Evolutionary conservation across 2,113 vertebrate genomes (phyloP), one percentile per base, ranked within the genome.

Genomic region (Coturnix japonica): DNA sequence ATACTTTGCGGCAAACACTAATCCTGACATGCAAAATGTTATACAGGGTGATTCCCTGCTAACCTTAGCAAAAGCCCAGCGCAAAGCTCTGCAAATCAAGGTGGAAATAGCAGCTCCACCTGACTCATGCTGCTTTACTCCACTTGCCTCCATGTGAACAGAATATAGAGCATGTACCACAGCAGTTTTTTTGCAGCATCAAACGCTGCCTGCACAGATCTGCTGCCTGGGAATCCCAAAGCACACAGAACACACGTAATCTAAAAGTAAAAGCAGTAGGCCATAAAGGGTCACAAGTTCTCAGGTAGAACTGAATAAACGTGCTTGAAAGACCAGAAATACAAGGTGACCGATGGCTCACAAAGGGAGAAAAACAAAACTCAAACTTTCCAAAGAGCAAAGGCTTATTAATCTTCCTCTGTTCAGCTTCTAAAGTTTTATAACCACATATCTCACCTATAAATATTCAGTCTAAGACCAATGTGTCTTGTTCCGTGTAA

Each of bases 401-500:
- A 87, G 85, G 33, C 76, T 95, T 95, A 91, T 83, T 94, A 91
- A 81, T 91, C 28, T 83, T 76, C 80, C 89, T 95, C 84, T 92
- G 69, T 85, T 92, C 65, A 71, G 82, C 83, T 81, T 92, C 89
- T 90, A 11, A 81, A 90, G 83, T 94, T 95, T 96, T 94, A 94
- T 90, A 95, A 95, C 49, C 56, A 85, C 39, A 20, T 85, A 95
- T 88, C 93, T 95, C 66, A 65, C 93, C 87, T 93, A 88, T 81
- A 95, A 95, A 92, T 91, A 87, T 30, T 74, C 69, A 49, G 88
- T 64, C 87, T 92, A 96, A 92, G 87, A 88, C 80, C 94, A 96
- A 53, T 13, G 56, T 87, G 92, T 95, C 94, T 93, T 81, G 75
- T 81, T 94, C 83, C 26, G 90, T 93, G 94, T 92, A 96, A 95